Evolutionary conservation across 2,113 vertebrate genomes (phyloP).

Genomic region (Sebastes fasciatus): DNA sequence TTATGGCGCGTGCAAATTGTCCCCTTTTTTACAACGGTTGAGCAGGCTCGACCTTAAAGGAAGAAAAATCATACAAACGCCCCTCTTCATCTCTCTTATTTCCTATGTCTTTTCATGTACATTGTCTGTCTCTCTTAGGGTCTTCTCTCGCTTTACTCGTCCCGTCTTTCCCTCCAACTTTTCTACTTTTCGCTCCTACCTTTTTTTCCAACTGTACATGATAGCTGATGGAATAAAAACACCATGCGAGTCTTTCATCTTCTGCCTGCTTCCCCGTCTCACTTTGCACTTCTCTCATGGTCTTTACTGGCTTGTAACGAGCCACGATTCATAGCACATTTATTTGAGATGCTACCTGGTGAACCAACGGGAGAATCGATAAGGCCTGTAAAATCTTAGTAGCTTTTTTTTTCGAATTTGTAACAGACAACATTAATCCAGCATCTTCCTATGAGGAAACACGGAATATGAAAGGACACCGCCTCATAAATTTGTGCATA

Average conservation of each 20-base stretch:
- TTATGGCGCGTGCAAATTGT: constrained; percentile 80
- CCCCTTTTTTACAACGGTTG: constrained; percentile 65
- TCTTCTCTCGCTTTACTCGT: background rate
- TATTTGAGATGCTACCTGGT: constrained; percentile 29
- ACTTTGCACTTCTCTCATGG: constrained; percentile 21
- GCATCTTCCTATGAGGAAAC: background rate
- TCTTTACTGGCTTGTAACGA: constrained; percentile 24
- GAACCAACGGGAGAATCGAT: constrained; percentile 33
- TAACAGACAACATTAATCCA: background rate
- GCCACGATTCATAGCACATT: constrained; percentile 26
- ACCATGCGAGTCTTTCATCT: constrained; percentile 33
- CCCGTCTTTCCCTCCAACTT: constrained; percentile 5
- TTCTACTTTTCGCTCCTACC: constrained; percentile 16
- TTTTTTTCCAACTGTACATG: constrained; percentile 19
- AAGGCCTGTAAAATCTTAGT: background rate
- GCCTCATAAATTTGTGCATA: background rate
- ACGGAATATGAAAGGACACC: background rate
- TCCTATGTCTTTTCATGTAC: constrained; percentile 35
- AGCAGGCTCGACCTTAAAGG: constrained; percentile 70
- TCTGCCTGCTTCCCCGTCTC: constrained; percentile 13
- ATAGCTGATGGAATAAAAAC: constrained; percentile 26
- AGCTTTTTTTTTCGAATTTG: constrained; percentile 4
- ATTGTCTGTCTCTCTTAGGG: constrained; percentile 6
- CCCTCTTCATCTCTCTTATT: constrained; percentile 52
- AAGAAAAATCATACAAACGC: constrained; percentile 54